These are phyloP conservation scores for Andricus curvator DNA, from an alignment of 2,888 invertebrate species.

Conservation along the genomic window DNA sequence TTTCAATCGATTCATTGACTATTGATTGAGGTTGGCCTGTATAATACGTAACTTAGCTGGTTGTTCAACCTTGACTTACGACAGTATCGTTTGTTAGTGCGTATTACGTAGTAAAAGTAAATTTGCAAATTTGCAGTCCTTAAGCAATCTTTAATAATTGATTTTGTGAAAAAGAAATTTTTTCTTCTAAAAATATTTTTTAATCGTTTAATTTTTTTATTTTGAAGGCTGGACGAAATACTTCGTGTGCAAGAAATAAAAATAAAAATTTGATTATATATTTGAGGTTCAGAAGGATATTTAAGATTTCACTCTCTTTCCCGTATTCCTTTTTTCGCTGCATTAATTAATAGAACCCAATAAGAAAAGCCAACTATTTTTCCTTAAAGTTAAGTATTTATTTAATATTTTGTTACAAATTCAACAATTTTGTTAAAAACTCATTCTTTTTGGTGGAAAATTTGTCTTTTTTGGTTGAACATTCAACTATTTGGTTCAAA, in stretches of 20 bases:
- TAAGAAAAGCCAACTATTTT: too few relatives aligned
- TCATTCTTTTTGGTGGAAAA: too few relatives aligned
- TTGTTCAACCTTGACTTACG: conserved; percentile 38
- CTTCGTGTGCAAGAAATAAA: not conserved
- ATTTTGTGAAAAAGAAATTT: not conserved
- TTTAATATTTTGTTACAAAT: too few relatives aligned
- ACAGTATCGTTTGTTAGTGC: conserved; percentile 7
- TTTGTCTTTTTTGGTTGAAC: too few relatives aligned
- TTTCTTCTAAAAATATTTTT: not conserved
- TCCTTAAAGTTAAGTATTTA: too few relatives aligned
- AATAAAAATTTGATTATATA: too few relatives aligned
- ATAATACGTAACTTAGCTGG: conserved; percentile 38
- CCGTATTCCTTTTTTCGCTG: too few relatives aligned
- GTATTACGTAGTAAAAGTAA: conserved; percentile 30
- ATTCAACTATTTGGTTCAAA: too few relatives aligned
- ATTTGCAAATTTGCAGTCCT: not conserved
- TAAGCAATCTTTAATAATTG: not conserved
- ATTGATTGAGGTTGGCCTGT: not conserved
- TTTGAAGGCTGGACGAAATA: not conserved
- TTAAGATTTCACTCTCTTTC: too few relatives aligned
- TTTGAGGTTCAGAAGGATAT: too few relatives aligned
- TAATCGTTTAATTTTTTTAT: not conserved
- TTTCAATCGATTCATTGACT: conserved; percentile 29
- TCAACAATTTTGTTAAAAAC: too few relatives aligned
- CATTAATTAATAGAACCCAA: too few relatives aligned